Evolutionary conservation across 2,888 invertebrate genomes (phyloP).

Genomic region (Danaus chrysippus): DNA sequence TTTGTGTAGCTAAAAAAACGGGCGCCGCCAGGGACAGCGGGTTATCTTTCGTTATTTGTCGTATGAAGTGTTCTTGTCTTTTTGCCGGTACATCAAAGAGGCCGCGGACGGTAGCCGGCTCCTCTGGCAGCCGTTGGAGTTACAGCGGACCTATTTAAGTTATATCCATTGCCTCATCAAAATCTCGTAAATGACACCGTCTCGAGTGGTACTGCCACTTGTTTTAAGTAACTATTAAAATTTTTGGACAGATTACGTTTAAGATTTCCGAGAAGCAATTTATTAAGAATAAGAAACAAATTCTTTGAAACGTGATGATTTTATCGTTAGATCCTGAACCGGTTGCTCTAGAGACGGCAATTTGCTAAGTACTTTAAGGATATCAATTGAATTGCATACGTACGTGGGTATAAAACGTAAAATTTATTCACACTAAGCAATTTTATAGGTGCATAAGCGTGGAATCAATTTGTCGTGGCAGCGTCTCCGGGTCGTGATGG

Average conservation of each 20-base stretch:
- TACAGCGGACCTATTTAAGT: constrained; percentile 55
- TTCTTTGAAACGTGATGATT: constrained; percentile 20
- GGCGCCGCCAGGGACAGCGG: constrained; percentile 56
- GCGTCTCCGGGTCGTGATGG: constrained; percentile 26
- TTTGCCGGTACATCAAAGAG: constrained; percentile 57
- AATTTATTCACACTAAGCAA: too few species aligned
- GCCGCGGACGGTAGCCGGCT: constrained; percentile 66
- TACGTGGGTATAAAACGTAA: not conserved
- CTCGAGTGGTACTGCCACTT: constrained; percentile 23
- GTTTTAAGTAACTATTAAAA: constrained; percentile 40
- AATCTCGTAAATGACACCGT: constrained; percentile 38
- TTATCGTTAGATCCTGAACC: constrained; percentile 15
- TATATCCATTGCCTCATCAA: constrained; percentile 59
- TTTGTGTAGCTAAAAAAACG: constrained; percentile 62
- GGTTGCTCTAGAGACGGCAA: constrained; percentile 7
- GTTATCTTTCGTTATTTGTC: constrained; percentile 76
- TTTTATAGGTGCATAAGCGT: constrained; percentile 20
- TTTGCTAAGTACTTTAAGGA: constrained; percentile 7
- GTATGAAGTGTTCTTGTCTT: constrained; percentile 66
- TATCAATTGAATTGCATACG: not conserved
- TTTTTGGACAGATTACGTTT: constrained; percentile 40
- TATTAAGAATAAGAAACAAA: constrained; percentile 34
- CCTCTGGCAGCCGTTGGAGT: constrained; percentile 46
- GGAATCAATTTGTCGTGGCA: constrained; percentile 32
- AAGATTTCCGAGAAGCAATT: constrained; percentile 51